These are phyloP conservation scores for Sphenopsis melanotis DNA, from an alignment of 2,797 vertebrate species.

Conservation along the genomic window DNA sequence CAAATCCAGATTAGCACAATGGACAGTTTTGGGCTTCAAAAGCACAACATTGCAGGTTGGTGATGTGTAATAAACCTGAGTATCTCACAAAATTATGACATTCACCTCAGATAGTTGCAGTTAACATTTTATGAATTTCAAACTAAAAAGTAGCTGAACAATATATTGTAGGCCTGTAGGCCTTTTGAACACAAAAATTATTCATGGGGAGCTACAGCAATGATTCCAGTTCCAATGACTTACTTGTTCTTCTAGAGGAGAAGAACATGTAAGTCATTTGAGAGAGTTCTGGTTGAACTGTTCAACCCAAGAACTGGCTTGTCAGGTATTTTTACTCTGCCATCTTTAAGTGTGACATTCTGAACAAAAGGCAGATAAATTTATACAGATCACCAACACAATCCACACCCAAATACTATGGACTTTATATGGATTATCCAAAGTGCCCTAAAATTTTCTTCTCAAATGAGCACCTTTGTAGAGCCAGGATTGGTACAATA, in stretches of 20 bases:
- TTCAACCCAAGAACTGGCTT: neutral
- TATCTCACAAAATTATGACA: neutral
- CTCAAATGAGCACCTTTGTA: neutral
- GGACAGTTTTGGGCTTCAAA: neutral
- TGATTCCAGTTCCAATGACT: neutral
- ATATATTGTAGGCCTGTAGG: neutral
- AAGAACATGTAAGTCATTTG: too few species aligned
- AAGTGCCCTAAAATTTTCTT: neutral
- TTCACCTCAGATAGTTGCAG: slow-evolving; percentile 10
- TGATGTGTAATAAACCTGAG: neutral
- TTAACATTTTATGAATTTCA: slow-evolving; percentile 37
- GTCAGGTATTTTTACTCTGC: neutral
- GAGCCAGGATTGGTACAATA: neutral
- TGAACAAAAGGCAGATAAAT: neutral
- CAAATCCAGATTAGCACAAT: neutral
- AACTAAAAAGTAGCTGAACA: slow-evolving; percentile 2
- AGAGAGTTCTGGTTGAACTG: neutral
- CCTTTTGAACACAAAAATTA: neutral
- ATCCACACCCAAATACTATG: neutral
- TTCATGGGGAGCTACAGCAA: neutral
- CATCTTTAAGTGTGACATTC: neutral
- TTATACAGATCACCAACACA: neutral
- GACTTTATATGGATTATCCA: neutral
- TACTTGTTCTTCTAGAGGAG: neutral
- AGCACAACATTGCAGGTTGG: neutral